phyloP scores from a whole-genome alignment of 64 coral and sea anemone species.

The Dendrophyllia cribrosa region DNA sequence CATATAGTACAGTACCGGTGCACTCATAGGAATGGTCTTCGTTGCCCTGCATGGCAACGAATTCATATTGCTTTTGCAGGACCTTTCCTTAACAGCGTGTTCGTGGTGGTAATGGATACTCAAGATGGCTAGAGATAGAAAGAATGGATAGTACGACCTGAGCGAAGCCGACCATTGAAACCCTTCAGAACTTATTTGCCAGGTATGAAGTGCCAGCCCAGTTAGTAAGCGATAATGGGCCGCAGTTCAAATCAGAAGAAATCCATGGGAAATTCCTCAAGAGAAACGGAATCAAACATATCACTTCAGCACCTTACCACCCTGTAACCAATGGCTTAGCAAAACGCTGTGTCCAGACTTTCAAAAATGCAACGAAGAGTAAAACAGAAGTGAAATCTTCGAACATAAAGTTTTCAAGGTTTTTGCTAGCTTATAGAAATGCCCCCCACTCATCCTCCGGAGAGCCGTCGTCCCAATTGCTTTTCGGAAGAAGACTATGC shows the following conservation, averaged over 20 bases:
- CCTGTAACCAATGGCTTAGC: background rate
- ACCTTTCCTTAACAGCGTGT: no score
- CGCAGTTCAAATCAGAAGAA: background rate
- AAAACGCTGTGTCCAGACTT: background rate
- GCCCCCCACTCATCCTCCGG: no score
- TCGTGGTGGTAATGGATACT: background rate
- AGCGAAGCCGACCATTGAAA: background rate
- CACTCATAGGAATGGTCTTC: no score
- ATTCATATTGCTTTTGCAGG: no score
- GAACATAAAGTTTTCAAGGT: no score
- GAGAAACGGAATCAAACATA: background rate
- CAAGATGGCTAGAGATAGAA: background rate
- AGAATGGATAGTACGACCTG: background rate
- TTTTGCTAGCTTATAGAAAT: no score
- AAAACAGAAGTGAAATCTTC: no score
- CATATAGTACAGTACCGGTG: no score
- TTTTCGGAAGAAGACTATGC: no score
- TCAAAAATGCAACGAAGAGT: background rate
- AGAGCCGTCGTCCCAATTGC: no score
- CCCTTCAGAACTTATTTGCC: background rate
- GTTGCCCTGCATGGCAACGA: no score
- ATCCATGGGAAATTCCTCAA: background rate
- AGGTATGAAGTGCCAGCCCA: background rate
- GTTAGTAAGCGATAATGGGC: conserved; percentile 5
- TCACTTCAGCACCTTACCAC: background rate